Base-by-base conservation (phyloP, 2,888 invertebrate genomes). In the Cheilosia scutellata region DNA sequence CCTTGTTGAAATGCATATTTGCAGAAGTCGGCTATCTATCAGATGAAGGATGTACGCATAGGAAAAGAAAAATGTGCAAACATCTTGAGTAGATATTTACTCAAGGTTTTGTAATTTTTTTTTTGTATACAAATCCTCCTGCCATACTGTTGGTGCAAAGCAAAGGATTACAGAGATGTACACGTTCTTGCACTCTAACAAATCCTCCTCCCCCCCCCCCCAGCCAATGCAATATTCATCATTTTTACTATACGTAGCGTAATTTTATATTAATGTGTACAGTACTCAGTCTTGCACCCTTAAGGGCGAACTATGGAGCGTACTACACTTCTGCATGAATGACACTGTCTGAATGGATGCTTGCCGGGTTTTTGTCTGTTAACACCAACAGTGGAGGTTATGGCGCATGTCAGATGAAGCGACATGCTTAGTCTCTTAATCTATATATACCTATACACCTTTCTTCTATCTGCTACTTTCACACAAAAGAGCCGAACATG, bases 291-390 rank as follows among this genome's bases (percentile, higher is more conserved):
- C n/a, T 20, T 13, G 20, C 20, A 49, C 49, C 20, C 47, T 33
- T 47, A 33, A 49, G 47, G 31, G 49, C 31, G n/a, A 42, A n/a
- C 27, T n/a, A 58, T 65, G 40, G 27, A 13, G n/a, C n/a, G 55
- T 68, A 53, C 55, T 31, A 9, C 55, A 53, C 66, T 53, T 53
- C 9, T 68, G 31, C 53, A 47, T 42, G 44, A 55, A 44, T 20
- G 27, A 13, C 25, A 31, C 13, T 57, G 68, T 68, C 68, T 68
- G 55, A 20, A 33, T 20, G 16, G 29, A 11, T 13, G 16, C 11
- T 31, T 31, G 13, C 31, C 55, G 55, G 9, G n/a, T 62, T 29
- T 29, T 13, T 63, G 63, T 44, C 25, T 62, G n/a, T 31, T 40
- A 37, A 16, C 27, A 47, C 47, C 5, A 16, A 25, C 6, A 42